Evolutionary conservation across 2,113 vertebrate genomes (phyloP), one percentile per base, ranked within the genome.

Genomic region (Rhinoptilus africanus): DNA sequence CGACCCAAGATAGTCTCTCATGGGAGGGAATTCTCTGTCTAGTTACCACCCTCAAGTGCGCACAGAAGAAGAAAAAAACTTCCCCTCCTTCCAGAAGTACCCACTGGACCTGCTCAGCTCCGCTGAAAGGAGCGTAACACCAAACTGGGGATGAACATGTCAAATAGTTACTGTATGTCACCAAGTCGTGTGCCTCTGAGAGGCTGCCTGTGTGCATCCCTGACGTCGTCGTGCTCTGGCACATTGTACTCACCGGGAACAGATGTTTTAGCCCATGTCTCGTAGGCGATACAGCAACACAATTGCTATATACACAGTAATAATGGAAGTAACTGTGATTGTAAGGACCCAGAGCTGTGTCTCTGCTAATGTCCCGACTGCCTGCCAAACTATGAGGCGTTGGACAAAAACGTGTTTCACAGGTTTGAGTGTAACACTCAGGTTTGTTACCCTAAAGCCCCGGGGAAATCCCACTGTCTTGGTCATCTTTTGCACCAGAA

Each of bases 161-260:
- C 34, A 34, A 28, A 21, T 10, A 37, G 53, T 28, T 89, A 19
- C 43, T 41, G 57, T 13, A 6, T 11, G 67, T 50, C 24, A 11
- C 23, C 10, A 26, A 66, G 14, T 30, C 14, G 1, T 1, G 0
- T 35, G 14, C 17, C 35, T 32, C 41, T 8, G 59, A 37, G 67
- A 43, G 51, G 53, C 60, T 74, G 32, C 43, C 34, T 32, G 37
- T 7, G 13, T 11, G 45, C 3, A 1, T 37, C 47, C 13, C 26
- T 10, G 34, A 13, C 16, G 71, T 23, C 23, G 47, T 9, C n/a
- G 10, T 47, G 62, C 34, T 60, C 47, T 34, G 28, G 34, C 12
- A 6, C 13, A 4, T 30, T 14, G 19, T 12, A n/a, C 28, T 23
- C 7, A 4, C 4, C 5, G n/a, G 41, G 35, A 50, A 32, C 20